These are phyloP conservation scores for Paratilapia polleni DNA, from an alignment of 2,113 vertebrate species.

Conservation along the genomic window DNA sequence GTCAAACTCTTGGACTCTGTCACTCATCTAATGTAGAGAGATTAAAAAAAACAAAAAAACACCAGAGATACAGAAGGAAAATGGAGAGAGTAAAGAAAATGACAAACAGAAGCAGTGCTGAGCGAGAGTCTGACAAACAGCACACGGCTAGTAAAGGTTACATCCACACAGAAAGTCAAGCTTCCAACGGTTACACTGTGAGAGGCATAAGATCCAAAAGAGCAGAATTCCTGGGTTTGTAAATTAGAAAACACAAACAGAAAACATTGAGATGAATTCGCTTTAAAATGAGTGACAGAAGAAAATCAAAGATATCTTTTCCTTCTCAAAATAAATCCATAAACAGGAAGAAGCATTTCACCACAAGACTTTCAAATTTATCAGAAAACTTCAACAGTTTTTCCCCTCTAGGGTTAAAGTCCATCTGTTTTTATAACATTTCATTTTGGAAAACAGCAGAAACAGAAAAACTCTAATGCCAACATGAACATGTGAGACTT, in stretches of 20 bases:
- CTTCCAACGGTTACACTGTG: background rate
- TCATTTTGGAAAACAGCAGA: too few species aligned
- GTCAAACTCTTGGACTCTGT: background rate
- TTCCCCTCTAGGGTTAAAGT: background rate
- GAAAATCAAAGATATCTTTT: background rate
- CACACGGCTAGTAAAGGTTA: conserved; percentile 17
- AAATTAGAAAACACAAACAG: background rate
- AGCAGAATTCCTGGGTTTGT: background rate
- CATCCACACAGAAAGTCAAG: conserved; percentile 13
- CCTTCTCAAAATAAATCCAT: background rate
- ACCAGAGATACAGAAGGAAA: background rate
- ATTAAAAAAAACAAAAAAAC: background rate
- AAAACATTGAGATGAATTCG: background rate
- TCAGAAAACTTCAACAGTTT: background rate
- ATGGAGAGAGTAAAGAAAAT: background rate
- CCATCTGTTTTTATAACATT: too few species aligned
- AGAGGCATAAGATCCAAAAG: background rate
- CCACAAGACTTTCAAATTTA: background rate
- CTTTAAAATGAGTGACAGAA: background rate
- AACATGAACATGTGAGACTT: too few species aligned
- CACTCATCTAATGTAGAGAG: background rate
- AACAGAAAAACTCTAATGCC: too few species aligned
- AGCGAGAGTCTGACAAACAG: conserved; percentile 21
- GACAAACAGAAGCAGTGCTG: background rate
- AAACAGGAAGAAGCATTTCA: background rate